Conservation (phyloP, 2,113 vertebrate genomes). For the Sciurus niger region DNA sequence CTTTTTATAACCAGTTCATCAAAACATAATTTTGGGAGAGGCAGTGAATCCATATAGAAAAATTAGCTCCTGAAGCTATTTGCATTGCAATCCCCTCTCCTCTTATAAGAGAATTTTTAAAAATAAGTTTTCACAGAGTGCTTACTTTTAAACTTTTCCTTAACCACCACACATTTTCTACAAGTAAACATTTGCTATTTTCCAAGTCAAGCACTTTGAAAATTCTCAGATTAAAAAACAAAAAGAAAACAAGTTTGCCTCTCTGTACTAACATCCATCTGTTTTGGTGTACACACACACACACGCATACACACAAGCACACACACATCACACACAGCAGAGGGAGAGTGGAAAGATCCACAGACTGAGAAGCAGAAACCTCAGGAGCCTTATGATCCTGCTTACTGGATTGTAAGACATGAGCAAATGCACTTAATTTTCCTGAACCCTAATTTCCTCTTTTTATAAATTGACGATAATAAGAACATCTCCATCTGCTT, state of each 20-base stretch:
- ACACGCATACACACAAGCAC: not conserved
- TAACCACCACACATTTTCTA: not conserved
- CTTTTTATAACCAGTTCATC: slow-evolving; percentile 50
- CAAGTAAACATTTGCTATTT: slow-evolving; percentile 43
- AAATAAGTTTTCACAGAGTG: not conserved
- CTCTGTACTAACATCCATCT: not conserved
- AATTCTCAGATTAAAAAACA: slow-evolving; percentile 15
- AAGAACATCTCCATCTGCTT: slow-evolving; percentile 10
- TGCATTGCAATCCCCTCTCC: not conserved
- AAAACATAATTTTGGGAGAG: slow-evolving; percentile 34
- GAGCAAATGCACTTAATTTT: slow-evolving; percentile 54
- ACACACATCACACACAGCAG: not conserved
- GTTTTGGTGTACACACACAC: not conserved
- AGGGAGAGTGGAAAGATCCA: not conserved
- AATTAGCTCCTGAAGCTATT: not conserved
- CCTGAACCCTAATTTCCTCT: slow-evolving; percentile 25
- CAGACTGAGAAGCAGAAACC: not conserved
- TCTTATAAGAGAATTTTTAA: not conserved
- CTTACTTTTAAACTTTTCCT: not conserved
- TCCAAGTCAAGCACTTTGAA: slow-evolving; percentile 38
- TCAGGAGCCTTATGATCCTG: not conserved
- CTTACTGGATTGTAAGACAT: not conserved
- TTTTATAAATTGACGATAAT: not conserved
- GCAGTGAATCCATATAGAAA: not conserved
- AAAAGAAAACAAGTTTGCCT: slow-evolving; percentile 28